Percentiles rank a stretch among this genome's conserved stretches.
Conservation (phyloP, 2,888 invertebrate genomes). For the Agrotis exclamationis region DNA sequence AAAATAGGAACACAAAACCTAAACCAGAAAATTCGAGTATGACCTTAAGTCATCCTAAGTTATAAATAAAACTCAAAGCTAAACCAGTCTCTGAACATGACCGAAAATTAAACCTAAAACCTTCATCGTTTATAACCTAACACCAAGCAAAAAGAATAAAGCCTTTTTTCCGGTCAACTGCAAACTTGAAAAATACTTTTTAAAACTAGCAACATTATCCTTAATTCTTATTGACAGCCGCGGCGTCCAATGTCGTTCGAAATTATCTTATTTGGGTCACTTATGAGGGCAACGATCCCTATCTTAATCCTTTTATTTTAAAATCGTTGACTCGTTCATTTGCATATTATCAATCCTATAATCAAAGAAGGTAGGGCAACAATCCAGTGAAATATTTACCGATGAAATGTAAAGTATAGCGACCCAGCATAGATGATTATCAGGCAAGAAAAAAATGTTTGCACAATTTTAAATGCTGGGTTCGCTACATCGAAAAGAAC, state of each 20-base stretch:
- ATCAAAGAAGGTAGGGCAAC: slow-evolving; percentile 85
- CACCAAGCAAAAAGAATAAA: slow-evolving; percentile 45
- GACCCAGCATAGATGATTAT: slow-evolving; percentile 72
- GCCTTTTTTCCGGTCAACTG: slow-evolving; percentile 52
- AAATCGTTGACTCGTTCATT: slow-evolving; percentile 84
- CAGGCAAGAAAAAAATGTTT: slow-evolving; percentile 66
- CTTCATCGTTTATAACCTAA: slow-evolving; percentile 60
- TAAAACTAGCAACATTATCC: slow-evolving; percentile 83
- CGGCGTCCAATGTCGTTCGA: slow-evolving; percentile 79
- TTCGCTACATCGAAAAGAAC: slow-evolving; percentile 44
- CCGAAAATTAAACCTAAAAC: slow-evolving; percentile 59
- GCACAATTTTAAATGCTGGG: slow-evolving; percentile 65
- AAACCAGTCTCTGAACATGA: slow-evolving; percentile 39
- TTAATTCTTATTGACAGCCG: slow-evolving; percentile 87
- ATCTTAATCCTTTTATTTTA: slow-evolving; percentile 85
- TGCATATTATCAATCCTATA: slow-evolving; percentile 87
- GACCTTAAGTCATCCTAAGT: slow-evolving; percentile 22
- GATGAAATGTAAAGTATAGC: slow-evolving; percentile 84
- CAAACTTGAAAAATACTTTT: slow-evolving; percentile 70
- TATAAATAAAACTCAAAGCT: slow-evolving; percentile 44
- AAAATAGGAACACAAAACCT: slow-evolving; percentile 25
- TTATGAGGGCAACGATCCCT: slow-evolving; percentile 84
- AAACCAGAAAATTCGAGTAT: slow-evolving; percentile 30
- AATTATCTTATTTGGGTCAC: slow-evolving; percentile 89
- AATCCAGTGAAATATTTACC: slow-evolving; percentile 87